Conservation (phyloP, 2,797 vertebrate genomes). For the Gila robusta region DNA sequence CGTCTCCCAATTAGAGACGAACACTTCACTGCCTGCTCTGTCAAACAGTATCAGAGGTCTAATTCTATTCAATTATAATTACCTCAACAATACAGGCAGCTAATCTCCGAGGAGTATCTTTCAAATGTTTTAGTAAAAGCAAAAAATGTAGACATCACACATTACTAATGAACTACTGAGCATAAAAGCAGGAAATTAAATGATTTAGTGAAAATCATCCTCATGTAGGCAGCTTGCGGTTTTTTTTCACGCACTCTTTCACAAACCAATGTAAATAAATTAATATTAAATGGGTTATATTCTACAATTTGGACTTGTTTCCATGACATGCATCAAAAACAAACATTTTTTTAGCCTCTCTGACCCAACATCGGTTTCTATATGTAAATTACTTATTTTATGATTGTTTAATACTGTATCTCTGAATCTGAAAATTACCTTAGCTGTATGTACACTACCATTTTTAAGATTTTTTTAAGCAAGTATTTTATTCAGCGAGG, state of each 20-base stretch:
- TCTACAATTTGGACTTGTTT: not conserved
- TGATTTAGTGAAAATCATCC: slow-evolving; percentile 63
- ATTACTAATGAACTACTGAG: slow-evolving; percentile 82
- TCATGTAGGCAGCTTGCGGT: slow-evolving; percentile 72
- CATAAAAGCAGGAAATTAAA: slow-evolving; percentile 73
- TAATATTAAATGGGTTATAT: not conserved
- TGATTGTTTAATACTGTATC: slow-evolving; percentile 3
- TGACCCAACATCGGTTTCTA: not conserved
- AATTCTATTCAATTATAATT: slow-evolving; percentile 74
- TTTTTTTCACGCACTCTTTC: slow-evolving; percentile 28
- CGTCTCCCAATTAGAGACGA: slow-evolving; percentile 54
- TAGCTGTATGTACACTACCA: not conserved
- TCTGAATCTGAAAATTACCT: not conserved
- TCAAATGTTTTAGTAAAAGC: slow-evolving; percentile 66
- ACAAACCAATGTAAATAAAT: not conserved
- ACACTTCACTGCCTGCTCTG: slow-evolving; percentile 59
- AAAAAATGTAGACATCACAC: slow-evolving; percentile 75
- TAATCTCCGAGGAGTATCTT: slow-evolving; percentile 52
- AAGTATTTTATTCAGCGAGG: not conserved
- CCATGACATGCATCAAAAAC: not conserved
- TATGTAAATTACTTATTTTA: not conserved
- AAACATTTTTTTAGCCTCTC: not conserved
- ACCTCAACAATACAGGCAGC: slow-evolving; percentile 64
- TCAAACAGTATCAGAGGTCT: slow-evolving; percentile 61
- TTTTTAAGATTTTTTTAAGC: too few species aligned